phyloP scores from a whole-genome alignment of 2,797 vertebrate genomes.

The Lindbergichthys nudifrons region DNA sequence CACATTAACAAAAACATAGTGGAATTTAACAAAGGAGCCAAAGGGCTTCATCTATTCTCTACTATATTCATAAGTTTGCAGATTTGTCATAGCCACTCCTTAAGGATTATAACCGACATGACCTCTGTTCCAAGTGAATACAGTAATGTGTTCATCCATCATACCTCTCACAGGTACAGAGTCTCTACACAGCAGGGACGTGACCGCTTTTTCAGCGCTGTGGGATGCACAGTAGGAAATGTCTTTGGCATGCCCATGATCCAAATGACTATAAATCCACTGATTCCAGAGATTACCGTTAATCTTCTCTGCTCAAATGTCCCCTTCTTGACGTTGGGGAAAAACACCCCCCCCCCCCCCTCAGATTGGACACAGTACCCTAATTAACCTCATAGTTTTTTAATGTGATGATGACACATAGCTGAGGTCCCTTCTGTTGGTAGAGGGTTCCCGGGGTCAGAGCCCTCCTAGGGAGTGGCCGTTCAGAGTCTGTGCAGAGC shows the following conservation, averaged over 20 bases:
- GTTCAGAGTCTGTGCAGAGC: conserved; percentile 49
- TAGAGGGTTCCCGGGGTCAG: conserved; percentile 21
- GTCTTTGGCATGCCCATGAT: conserved; percentile 50
- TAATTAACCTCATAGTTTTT: conserved; percentile 54
- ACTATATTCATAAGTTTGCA: conserved; percentile 25
- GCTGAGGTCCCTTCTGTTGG: conserved; percentile 55
- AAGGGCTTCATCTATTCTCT: conserved; percentile 29
- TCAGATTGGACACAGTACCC: conserved; percentile 55
- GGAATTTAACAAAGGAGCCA: conserved; percentile 37
- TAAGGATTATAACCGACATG: neutral
- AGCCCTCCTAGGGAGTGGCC: conserved; percentile 18
- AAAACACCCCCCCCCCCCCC: conserved; percentile 37
- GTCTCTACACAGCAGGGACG: conserved; percentile 2
- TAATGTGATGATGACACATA: conserved; percentile 3
- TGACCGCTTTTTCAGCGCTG: conserved; percentile 25
- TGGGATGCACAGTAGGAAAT: conserved; percentile 62
- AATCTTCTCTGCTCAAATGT: conserved; percentile 69
- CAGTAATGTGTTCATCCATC: conserved; percentile 14
- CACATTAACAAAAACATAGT: conserved; percentile 21
- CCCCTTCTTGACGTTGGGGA: conserved; percentile 43
- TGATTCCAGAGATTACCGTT: conserved; percentile 65
- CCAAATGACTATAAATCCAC: conserved; percentile 71
- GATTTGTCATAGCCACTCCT: neutral
- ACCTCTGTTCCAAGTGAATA: conserved; percentile 33
- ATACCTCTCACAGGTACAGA: neutral